Conservation (phyloP, 1,140 invertebrate species). For the Penaeus japonicus region DNA sequence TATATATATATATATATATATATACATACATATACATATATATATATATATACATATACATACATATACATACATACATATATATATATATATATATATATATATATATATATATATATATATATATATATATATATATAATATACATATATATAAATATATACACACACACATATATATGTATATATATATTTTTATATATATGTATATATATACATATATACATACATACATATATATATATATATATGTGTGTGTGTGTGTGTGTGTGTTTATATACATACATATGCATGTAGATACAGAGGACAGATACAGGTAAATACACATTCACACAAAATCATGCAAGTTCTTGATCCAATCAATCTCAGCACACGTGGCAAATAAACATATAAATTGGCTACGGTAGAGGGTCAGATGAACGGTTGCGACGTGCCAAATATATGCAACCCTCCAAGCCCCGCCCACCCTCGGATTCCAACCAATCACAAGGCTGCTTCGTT, state of each 20-base stretch:
- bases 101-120: background rate
- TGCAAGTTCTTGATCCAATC: background rate
- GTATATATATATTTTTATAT: background rate
- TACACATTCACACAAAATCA: background rate
- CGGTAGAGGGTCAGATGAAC: too few species aligned
- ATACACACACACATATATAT: background rate
- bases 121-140: background rate
- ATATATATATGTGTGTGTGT: conserved; percentile 2
- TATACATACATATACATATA: too few species aligned
- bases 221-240: background rate
- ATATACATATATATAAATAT: conserved; percentile 10
- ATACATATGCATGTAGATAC: background rate
- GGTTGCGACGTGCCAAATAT: too few species aligned
- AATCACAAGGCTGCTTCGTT: too few species aligned
- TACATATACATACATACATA: background rate
- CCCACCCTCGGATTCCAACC: too few species aligned
- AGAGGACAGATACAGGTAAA: background rate
- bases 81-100: too few species aligned
- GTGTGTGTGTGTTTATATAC: background rate
- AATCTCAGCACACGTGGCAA: too few species aligned
- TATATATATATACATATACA: background rate
- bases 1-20: background rate
- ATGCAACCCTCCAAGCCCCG: too few species aligned
- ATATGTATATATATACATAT: background rate
- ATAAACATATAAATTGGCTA: too few species aligned